These are phyloP conservation scores for Muscicapa adusta DNA, from an alignment of 2,113 vertebrate genomes.

Conservation along the genomic window DNA sequence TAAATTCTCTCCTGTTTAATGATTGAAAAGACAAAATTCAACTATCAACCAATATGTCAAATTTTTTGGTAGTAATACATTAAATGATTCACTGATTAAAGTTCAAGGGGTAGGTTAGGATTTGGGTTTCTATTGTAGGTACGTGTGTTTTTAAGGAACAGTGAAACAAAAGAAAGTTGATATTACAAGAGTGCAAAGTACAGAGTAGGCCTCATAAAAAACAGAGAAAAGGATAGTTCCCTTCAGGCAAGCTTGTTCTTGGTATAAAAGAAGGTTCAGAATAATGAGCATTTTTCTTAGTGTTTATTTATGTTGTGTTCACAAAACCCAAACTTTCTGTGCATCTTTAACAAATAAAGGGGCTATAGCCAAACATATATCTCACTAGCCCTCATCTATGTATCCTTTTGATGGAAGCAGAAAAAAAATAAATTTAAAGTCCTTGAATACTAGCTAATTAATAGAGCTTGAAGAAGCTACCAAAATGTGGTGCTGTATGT, in stretches of 20 bases:
- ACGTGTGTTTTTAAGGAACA: background rate
- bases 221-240: background rate
- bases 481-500: background rate
- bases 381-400: background rate
- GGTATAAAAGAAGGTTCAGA: background rate
- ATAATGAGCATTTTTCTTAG: background rate
- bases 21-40: background rate
- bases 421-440: background rate
- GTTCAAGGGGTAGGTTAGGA: background rate
- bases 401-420: background rate
- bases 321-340: background rate
- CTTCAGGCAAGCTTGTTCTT: background rate
- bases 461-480: background rate
- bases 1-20: background rate
- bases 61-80: background rate
- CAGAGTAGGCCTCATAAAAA: background rate
- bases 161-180: background rate
- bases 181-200: background rate
- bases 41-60: background rate
- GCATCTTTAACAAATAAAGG: background rate
- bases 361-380: background rate
- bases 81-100: background rate
- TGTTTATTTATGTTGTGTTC: background rate
- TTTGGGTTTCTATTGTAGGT: background rate
- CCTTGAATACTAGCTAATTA: background rate